Percentiles rank a stretch among this genome's conserved stretches.
Conservation (phyloP, 2,797 vertebrate species). For the Acanthurus tractus region DNA sequence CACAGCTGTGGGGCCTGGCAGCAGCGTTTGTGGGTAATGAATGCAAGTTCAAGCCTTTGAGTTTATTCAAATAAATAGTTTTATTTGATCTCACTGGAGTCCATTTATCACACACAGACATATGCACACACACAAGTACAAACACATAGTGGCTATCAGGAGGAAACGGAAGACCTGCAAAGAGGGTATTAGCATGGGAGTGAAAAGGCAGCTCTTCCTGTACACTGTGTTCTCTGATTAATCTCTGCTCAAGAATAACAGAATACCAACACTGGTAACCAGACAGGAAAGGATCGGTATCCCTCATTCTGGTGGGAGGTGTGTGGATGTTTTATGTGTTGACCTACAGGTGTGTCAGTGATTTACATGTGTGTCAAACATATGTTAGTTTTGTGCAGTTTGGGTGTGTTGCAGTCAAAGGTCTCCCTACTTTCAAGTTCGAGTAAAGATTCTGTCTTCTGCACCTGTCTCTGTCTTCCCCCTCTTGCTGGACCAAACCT, state of each 20-base stretch:
- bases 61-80: conserved; percentile 60
- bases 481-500: conserved; percentile 13
- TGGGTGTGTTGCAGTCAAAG: conserved; percentile 39
- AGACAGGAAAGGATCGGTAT: conserved; percentile 69
- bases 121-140: conserved; percentile 1
- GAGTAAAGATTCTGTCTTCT: conserved; percentile 50
- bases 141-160: conserved; percentile 24
- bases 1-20: conserved; percentile 60
- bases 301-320: conserved; percentile 49
- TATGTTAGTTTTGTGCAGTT: conserved; percentile 58
- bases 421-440: conserved; percentile 58
- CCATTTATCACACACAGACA: conserved; percentile 33
- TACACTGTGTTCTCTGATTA: conserved; percentile 53
- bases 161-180: conserved; percentile 41
- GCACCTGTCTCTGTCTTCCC: conserved; percentile 58
- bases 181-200: conserved; percentile 54
- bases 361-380: conserved; percentile 42
- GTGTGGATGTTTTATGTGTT: conserved; percentile 59
- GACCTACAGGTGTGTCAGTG: conserved; percentile 27
- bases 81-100: conserved; percentile 70
- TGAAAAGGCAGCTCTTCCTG: conserved; percentile 61
- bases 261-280: conserved; percentile 41
- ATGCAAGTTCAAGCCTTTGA: conserved; percentile 37
- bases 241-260: conserved; percentile 76
- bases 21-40: conserved; percentile 28